Evolutionary conservation across 2,797 vertebrate genomes (phyloP).

Genomic region (Coluber constrictor): DNA sequence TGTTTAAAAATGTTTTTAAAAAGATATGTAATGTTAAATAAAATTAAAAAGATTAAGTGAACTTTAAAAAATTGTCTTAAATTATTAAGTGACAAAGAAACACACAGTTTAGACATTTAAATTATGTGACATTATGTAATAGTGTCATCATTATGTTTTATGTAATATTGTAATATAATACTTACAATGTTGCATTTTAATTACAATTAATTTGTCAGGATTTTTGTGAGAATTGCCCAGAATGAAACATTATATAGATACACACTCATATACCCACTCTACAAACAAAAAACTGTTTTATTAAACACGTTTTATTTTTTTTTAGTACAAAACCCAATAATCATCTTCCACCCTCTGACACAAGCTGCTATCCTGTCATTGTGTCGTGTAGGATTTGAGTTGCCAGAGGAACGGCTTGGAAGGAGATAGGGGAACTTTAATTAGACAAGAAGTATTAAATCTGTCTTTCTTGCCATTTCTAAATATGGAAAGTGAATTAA

Average conservation of each 20-base stretch:
- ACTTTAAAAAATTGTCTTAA: background rate
- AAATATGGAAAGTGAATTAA: slow-evolving; percentile 24
- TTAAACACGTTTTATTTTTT: background rate
- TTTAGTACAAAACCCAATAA: accelerated
- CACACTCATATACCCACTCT: background rate
- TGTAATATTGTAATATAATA: background rate
- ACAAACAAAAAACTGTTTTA: background rate
- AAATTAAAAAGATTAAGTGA: background rate
- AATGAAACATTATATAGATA: background rate
- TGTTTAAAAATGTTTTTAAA: background rate
- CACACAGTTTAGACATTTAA: background rate
- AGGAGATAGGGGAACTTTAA: slow-evolving; percentile 47
- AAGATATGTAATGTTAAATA: background rate
- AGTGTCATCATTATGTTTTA: background rate
- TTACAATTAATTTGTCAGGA: background rate
- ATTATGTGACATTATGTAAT: background rate
- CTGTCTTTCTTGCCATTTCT: slow-evolving; percentile 13
- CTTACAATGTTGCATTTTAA: background rate
- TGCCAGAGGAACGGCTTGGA: slow-evolving; percentile 16
- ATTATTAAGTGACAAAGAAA: background rate
- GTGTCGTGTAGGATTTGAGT: slow-evolving; percentile 15
- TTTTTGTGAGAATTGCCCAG: background rate
- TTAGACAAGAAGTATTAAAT: slow-evolving; percentile 31
- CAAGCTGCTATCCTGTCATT: slow-evolving; percentile 13
- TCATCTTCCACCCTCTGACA: background rate